Percentiles rank a stretch among this genome's conserved stretches.
Evolutionary conservation across 2,113 vertebrate species (phyloP).

Genomic region (Crotalus viridis): DNA sequence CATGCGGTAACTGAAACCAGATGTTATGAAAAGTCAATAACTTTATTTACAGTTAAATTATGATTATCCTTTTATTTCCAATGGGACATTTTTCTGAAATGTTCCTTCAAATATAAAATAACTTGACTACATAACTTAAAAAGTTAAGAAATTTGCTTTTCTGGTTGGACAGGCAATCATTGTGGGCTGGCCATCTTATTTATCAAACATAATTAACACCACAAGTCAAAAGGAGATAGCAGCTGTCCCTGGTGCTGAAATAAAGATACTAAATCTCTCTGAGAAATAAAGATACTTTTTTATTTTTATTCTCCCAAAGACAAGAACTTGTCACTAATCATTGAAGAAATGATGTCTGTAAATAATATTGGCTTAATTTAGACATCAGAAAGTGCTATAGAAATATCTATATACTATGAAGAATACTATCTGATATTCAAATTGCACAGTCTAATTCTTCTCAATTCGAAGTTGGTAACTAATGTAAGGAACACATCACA

Average conservation of each 20-base stretch:
- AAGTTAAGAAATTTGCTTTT: neutral
- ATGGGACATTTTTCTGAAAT: neutral
- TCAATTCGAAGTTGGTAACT: neutral
- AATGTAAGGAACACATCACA: neutral
- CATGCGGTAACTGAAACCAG: neutral
- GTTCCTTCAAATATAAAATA: neutral
- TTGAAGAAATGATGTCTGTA: neutral
- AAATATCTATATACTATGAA: neutral
- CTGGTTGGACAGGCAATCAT: neutral
- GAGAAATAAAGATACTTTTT: neutral
- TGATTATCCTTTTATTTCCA: neutral
- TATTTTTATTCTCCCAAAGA: neutral
- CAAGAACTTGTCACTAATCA: neutral
- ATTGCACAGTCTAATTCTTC: neutral
- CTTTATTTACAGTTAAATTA: neutral
- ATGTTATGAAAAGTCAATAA: neutral
- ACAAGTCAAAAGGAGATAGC: neutral
- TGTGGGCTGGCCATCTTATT: neutral
- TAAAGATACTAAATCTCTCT: neutral
- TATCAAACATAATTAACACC: neutral
- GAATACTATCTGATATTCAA: neutral
- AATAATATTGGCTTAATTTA: neutral
- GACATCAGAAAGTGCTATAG: neutral
- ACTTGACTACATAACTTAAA: neutral
- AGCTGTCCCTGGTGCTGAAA: constrained; percentile 7